Evolutionary conservation across 2,888 invertebrate species (phyloP).

Genomic region (Papilio demoleus): DNA sequence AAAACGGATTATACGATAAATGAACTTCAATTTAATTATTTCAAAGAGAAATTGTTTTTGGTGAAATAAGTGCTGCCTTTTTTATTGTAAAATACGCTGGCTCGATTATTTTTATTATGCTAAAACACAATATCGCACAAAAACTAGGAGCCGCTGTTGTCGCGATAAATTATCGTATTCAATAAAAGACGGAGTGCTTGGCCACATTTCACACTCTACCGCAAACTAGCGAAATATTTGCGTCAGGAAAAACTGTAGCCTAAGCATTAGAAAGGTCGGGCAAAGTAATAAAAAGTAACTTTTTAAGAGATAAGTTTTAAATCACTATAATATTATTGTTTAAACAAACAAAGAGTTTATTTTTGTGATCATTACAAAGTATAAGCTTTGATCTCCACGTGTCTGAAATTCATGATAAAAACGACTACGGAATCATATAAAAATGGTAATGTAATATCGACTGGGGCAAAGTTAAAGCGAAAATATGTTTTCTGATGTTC

Average conservation of each 20-base stretch:
- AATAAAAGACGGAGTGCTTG: no score
- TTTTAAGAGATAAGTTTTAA: not conserved
- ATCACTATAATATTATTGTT: not conserved
- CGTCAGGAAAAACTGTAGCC: no score
- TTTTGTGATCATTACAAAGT: conserved; percentile 1
- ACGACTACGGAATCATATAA: conserved; percentile 13
- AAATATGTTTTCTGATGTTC: conserved; percentile 17
- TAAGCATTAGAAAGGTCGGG: no score
- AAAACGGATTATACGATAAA: conserved; percentile 26
- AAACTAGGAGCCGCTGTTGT: no score
- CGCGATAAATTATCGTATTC: no score
- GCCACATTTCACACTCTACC: no score
- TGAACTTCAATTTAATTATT: conserved; percentile 2
- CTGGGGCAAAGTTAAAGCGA: conserved; percentile 21
- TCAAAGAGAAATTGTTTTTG: not conserved
- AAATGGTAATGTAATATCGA: conserved; percentile 25
- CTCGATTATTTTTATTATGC: not conserved
- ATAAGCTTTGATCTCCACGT: not conserved
- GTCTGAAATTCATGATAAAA: conserved; percentile 22
- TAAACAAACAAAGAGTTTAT: not conserved
- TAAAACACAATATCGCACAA: no score
- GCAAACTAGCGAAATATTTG: no score
- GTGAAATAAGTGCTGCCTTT: not conserved
- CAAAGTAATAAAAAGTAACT: not conserved
- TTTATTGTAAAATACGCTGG: not conserved